A percentile compares a stretch with the other conserved stretches of the same genome.
These are phyloP conservation scores for Chloebia gouldiae DNA, from an alignment of 2,113 vertebrate species.

Conservation along the genomic window DNA sequence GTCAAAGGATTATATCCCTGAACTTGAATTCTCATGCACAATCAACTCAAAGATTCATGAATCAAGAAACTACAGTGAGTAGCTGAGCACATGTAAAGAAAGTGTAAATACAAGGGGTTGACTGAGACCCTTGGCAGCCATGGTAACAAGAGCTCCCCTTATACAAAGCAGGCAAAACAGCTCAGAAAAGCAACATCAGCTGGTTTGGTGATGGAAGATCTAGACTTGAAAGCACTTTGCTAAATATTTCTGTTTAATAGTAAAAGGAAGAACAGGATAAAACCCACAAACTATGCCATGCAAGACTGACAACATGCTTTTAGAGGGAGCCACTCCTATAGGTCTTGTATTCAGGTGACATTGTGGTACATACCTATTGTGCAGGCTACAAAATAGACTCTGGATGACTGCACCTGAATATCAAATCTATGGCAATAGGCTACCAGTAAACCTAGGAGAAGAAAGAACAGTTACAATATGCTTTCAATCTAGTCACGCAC, in stretches of 20 bases:
- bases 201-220: neutral
- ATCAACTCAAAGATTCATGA: neutral
- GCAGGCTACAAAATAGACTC: conserved; percentile 93
- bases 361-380: conserved; percentile 82
- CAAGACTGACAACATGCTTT: neutral
- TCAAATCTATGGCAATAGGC: conserved; percentile 97
- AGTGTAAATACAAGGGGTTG: neutral
- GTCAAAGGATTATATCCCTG: neutral
- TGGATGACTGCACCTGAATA: conserved; percentile 88
- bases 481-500: neutral
- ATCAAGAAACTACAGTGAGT: neutral
- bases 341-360: neutral
- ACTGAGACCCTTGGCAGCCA: neutral
- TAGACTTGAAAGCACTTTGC: neutral
- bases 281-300: neutral
- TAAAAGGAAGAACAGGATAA: neutral
- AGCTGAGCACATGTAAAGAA: neutral
- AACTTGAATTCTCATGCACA: neutral
- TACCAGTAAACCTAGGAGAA: conserved; percentile 85
- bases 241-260: neutral
- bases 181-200: neutral
- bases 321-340: neutral
- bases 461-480: neutral
- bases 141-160: neutral
- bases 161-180: neutral